phyloP scores from a whole-genome alignment of 2,797 vertebrate species.

The Sciurus carolinensis region DNA sequence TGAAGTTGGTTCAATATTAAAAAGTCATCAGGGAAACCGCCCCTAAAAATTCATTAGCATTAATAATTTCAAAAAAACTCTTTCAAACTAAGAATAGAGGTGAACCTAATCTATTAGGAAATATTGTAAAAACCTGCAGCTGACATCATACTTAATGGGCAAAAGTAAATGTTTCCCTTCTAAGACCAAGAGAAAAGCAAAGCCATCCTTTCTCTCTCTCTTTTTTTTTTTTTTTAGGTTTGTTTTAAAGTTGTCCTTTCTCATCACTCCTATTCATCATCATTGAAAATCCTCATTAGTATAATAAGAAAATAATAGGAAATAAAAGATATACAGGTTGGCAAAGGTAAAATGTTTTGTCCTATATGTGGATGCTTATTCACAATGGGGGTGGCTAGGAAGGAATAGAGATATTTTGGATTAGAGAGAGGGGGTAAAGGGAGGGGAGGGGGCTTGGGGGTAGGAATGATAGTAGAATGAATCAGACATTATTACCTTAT shows the following conservation, averaged over 20 bases:
- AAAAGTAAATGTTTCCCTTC: background rate
- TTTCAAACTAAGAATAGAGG: background rate
- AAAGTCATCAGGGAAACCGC: background rate
- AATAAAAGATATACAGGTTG: background rate
- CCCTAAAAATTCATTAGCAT: background rate
- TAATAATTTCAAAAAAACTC: background rate
- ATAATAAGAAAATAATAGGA: background rate
- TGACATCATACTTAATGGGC: background rate
- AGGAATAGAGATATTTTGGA: too few species aligned
- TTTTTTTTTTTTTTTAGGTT: too few species aligned
- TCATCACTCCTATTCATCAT: background rate
- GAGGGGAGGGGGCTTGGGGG: too few species aligned
- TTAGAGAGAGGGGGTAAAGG: too few species aligned
- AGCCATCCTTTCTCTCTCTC: too few species aligned
- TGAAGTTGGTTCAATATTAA: background rate
- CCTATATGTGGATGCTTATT: too few species aligned
- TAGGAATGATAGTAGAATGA: too few species aligned
- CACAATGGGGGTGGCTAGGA: too few species aligned
- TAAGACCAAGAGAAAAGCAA: background rate
- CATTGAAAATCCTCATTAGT: background rate
- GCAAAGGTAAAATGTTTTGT: too few species aligned
- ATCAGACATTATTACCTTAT: too few species aligned
- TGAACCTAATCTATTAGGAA: background rate
- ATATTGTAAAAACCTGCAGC: background rate
- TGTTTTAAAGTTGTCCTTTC: too few species aligned